phyloP scores from a whole-genome alignment of 2,797 vertebrate genomes.

The Urocyon cinereoargenteus region DNA sequence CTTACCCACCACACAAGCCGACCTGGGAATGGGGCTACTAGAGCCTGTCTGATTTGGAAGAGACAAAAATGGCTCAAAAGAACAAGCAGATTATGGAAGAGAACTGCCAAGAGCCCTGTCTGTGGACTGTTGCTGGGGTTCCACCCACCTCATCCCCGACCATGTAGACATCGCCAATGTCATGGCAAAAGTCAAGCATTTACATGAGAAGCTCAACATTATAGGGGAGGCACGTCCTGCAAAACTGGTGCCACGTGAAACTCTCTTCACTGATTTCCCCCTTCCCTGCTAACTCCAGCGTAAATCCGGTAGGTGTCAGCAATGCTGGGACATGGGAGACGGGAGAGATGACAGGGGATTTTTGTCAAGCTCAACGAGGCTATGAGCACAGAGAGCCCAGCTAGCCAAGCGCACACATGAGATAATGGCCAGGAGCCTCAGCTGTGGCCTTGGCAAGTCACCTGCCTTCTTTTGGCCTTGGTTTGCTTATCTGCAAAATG shows the following conservation, averaged over 20 bases:
- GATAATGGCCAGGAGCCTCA: not conserved
- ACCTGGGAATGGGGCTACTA: not conserved
- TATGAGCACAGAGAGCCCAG: not conserved
- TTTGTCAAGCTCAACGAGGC: too few relatives aligned
- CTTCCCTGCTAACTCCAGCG: not conserved
- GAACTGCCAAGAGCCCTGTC: not conserved
- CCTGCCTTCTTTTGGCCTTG: not conserved
- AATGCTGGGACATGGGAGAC: not conserved
- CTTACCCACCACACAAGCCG: not conserved
- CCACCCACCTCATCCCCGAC: not conserved
- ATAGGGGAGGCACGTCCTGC: not conserved
- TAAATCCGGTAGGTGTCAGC: not conserved
- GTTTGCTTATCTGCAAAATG: not conserved
- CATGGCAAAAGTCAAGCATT: not conserved
- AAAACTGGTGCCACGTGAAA: not conserved
- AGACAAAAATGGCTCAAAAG: slow-evolving; percentile 6
- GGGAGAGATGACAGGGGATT: not conserved
- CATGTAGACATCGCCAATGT: not conserved
- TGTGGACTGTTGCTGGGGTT: accelerated
- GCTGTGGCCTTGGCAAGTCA: not conserved
- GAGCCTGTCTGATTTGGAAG: not conserved
- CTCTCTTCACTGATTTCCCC: not conserved
- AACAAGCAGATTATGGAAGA: not conserved
- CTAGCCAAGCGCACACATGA: not conserved
- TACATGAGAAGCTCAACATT: not conserved